Evolutionary conservation across 2,888 invertebrate genomes (phyloP).

Genomic region (Chironomus riparius): DNA sequence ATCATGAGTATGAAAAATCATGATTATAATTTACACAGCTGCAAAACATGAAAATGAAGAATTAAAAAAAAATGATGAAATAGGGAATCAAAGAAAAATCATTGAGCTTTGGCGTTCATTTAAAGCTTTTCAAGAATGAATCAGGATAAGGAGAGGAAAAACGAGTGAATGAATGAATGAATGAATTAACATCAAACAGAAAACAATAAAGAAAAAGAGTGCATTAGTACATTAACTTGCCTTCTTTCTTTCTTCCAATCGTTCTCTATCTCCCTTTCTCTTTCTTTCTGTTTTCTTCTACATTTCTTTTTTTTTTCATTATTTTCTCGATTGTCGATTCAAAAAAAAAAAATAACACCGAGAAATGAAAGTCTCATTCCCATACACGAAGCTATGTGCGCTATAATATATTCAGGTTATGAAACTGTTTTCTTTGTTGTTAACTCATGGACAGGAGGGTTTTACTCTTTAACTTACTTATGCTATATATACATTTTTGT

Average conservation of each 20-base stretch:
- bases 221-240: neutral
- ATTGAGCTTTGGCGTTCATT: neutral
- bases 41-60: neutral
- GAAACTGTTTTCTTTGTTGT: slow-evolving; percentile 29
- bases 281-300: neutral
- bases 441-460: slow-evolving; percentile 10
- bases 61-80: neutral
- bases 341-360: slow-evolving; percentile 1
- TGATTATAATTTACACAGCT: too few relatives aligned
- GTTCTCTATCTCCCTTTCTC: neutral
- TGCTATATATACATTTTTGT: too few relatives aligned
- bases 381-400: slow-evolving; percentile 16
- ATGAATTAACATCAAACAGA: neutral
- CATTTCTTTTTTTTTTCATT: neutral
- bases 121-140: neutral
- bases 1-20: neutral
- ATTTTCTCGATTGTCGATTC: neutral
- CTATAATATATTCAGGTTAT: slow-evolving; percentile 29
- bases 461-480: neutral
- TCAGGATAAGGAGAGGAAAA: neutral
- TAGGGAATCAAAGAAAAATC: neutral
- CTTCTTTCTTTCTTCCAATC: neutral
- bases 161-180: neutral
- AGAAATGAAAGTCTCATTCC: slow-evolving; percentile 27
- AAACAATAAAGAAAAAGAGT: neutral